A percentile compares a stretch with the other conserved stretches of the same genome.
Evolutionary conservation across 2,113 vertebrate genomes (phyloP).

Genomic region (Colius striatus): DNA sequence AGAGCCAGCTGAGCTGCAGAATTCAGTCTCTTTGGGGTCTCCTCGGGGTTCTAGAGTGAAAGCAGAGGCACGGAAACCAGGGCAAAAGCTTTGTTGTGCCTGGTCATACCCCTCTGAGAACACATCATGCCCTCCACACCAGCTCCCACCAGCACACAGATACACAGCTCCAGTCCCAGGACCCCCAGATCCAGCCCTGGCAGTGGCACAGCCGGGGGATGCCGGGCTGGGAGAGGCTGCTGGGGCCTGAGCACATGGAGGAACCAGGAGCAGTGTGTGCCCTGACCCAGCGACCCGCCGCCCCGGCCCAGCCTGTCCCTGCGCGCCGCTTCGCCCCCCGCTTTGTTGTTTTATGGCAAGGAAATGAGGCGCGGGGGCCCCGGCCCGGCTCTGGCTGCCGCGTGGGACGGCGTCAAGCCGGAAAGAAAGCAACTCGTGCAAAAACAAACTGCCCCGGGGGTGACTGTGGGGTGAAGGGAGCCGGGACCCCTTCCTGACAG

Average conservation of each 20-base stretch:
- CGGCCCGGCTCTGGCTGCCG: neutral
- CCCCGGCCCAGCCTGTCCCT: neutral
- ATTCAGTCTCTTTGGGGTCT: neutral
- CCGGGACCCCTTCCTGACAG: neutral
- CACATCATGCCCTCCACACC: neutral
- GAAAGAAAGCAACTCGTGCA: conserved; percentile 63
- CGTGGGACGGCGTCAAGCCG: conserved; percentile 10
- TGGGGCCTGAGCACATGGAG: neutral
- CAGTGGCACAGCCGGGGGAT: neutral
- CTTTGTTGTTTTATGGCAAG: conserved; percentile 68
- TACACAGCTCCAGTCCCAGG: fast-evolving
- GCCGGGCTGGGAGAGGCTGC: neutral
- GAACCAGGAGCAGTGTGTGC: conserved; percentile 1
- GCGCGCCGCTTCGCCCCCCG: neutral
- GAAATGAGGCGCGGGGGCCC: conserved; percentile 54
- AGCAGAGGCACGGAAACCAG: neutral
- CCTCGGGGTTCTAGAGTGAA: neutral
- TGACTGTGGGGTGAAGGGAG: neutral
- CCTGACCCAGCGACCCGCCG: conserved; percentile 28
- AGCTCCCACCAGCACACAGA: fast-evolving
- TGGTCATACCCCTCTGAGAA: fast-evolving
- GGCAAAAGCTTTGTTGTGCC: neutral
- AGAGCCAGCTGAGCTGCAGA: neutral
- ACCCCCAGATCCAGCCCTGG: neutral
- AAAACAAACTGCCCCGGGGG: conserved; percentile 11